These are phyloP conservation scores for Actinia tenebrosa DNA, from an alignment of 64 coral and sea anemone genomes.

Conservation along the genomic window DNA sequence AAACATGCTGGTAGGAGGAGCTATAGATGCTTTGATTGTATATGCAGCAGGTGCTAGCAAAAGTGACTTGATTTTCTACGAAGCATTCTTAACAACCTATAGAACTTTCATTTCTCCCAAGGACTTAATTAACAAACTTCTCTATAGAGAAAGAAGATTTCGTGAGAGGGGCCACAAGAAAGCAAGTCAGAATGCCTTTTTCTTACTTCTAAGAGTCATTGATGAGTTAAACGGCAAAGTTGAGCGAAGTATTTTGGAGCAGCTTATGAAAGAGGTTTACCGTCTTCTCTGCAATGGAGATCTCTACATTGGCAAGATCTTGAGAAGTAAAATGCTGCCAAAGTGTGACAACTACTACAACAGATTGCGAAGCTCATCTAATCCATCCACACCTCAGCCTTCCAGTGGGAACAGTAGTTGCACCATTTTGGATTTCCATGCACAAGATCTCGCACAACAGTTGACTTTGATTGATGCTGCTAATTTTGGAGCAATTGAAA, in stretches of 20 bases:
- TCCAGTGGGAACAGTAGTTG: slow-evolving; percentile 16
- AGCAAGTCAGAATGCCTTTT: slow-evolving; percentile 96
- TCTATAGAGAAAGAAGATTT: slow-evolving; percentile 93
- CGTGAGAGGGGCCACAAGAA: slow-evolving; percentile 87
- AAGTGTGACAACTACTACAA: slow-evolving; percentile 94
- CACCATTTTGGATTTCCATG: slow-evolving; percentile 81
- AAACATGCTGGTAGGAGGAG: slow-evolving; percentile 74
- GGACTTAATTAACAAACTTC: slow-evolving; percentile 79
- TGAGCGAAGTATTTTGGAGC: slow-evolving; percentile 86
- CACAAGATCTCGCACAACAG: slow-evolving; percentile 75
- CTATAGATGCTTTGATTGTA: slow-evolving; percentile 93
- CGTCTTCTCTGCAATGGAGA: slow-evolving; percentile 83
- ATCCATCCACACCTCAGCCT: not conserved
- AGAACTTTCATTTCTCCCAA: slow-evolving; percentile 82
- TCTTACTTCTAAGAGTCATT: slow-evolving; percentile 87
- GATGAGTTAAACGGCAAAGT: slow-evolving; percentile 89
- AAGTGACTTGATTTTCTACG: slow-evolving; percentile 79
- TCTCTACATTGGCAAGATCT: slow-evolving; percentile 72
- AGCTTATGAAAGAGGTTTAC: slow-evolving; percentile 90
- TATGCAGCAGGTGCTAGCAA: slow-evolving; percentile 86
- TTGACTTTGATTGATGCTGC: slow-evolving; percentile 87
- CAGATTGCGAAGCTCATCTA: slow-evolving; percentile 12
- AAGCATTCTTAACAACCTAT: slow-evolving; percentile 96
- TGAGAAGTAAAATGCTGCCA: slow-evolving; percentile 80
- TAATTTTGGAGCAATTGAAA: slow-evolving; percentile 90